phyloP scores from a whole-genome alignment of 2,113 vertebrate genomes.

The Chloropsis cyanopogon region DNA sequence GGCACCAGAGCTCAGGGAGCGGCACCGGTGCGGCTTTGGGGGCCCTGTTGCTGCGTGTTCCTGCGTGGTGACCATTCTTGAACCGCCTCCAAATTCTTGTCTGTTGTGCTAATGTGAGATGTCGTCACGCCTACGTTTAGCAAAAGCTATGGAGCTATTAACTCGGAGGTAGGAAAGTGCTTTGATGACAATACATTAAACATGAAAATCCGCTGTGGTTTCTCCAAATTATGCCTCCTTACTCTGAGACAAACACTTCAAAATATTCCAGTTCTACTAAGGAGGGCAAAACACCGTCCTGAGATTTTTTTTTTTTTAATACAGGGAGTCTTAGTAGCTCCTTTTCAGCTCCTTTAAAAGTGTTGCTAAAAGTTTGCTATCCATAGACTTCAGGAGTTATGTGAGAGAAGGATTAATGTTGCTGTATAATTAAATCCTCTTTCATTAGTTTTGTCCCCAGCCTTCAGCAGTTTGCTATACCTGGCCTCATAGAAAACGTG shows the following conservation, averaged over 20 bases:
- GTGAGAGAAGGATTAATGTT: background rate
- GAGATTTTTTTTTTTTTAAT: background rate
- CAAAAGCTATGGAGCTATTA: background rate
- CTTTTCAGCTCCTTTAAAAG: background rate
- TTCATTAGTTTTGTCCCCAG: background rate
- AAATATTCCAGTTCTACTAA: background rate
- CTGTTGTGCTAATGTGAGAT: slow-evolving; percentile 44
- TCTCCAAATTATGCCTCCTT: background rate
- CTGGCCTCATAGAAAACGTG: background rate
- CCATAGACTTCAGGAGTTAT: accelerated
- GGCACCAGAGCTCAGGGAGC: background rate
- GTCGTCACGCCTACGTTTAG: slow-evolving; percentile 41
- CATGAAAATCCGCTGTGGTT: background rate
- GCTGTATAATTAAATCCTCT: background rate
- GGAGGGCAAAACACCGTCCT: background rate
- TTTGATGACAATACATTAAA: background rate
- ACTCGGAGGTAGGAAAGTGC: background rate
- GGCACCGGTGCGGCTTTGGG: background rate
- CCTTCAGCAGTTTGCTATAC: background rate
- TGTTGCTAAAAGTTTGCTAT: background rate
- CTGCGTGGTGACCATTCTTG: slow-evolving; percentile 22
- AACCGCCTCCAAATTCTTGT: slow-evolving; percentile 40
- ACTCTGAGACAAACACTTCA: background rate
- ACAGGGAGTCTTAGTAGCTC: background rate
- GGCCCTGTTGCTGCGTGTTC: background rate